Evolutionary conservation across 2,888 invertebrate genomes (phyloP).

Genomic region (Abscondita cerata): DNA sequence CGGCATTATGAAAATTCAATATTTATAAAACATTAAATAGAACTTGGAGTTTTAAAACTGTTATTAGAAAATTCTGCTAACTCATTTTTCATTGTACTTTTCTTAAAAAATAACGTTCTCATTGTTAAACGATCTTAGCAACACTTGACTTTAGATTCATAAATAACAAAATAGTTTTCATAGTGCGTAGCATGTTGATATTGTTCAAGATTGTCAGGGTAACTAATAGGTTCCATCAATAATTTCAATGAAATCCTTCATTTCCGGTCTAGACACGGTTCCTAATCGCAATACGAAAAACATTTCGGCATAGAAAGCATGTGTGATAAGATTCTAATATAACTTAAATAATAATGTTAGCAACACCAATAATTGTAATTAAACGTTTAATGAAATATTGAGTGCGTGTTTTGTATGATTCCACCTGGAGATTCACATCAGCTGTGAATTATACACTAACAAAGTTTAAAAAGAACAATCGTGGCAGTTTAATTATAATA

Average conservation of each 20-base stretch:
- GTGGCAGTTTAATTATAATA: background rate
- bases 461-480: background rate
- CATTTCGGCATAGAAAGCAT: background rate
- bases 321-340: background rate
- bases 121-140: too few species aligned
- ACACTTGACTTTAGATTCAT: slow-evolving; percentile 1
- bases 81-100: background rate
- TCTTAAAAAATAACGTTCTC: background rate
- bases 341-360: background rate
- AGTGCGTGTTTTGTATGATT: slow-evolving; percentile 26
- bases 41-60: background rate
- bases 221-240: slow-evolving; percentile 32
- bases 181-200: slow-evolving; percentile 25
- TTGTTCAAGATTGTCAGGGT: slow-evolving; percentile 32
- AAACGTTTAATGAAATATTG: background rate
- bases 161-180: slow-evolving; percentile 7
- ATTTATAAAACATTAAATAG: background rate
- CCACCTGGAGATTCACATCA: slow-evolving; percentile 38
- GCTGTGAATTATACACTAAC: slow-evolving; percentile 21
- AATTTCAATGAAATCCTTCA: slow-evolving; percentile 24
- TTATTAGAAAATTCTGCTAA: background rate
- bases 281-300: slow-evolving; percentile 24
- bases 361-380: background rate
- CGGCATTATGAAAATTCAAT: too few species aligned
- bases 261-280: slow-evolving; percentile 28